Evolutionary conservation across 2,888 invertebrate genomes (phyloP), one percentile per base, ranked within the genome.

Genomic region (Erpobdella octoculata): DNA sequence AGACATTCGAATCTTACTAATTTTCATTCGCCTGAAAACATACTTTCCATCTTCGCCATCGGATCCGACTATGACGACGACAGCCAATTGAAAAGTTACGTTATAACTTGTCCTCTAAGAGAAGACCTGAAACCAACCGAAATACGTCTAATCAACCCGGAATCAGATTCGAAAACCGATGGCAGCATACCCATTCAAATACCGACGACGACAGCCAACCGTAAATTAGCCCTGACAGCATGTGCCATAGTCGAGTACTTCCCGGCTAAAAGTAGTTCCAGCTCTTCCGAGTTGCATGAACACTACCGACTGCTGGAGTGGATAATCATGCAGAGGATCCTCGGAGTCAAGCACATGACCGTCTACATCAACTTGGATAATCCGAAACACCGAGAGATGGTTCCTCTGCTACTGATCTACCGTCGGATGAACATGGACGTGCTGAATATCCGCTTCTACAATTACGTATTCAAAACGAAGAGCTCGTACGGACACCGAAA

Each of bases 311-410:
- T 35, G n/a, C 62, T 71, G 25, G 71, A 71, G 25, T 71, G 71
- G 71, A 38, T 71, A 28, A 35, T 38, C 28, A 25, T 71, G 18
- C 71, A 71, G 35, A 64, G 59, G 21, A 37, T 71, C 33, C 48
- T 71, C 15, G 71, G 71, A 4, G 64, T 71, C 5, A 41, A 46
- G 21, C 41, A 62, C 5, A 41, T 71, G 3, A 59, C 28, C 25
- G 28, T 71, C 31, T 64, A 64, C 64, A 33, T 64, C 0, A 66
- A 71, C 2, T 28, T 72, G 2, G 65, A 37, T n/a, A 31, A 12
- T 35, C 62, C 62, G 9, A 62, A 31, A 35, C 62, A 62, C 2
- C 4, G 3, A 62, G n/a, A 62, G 12, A 31, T 62, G 5, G 33
- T 33, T n/a, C 33, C 5, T 8, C 21, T 33, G 1, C 25, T 62